Evolutionary conservation across 2,888 invertebrate species (phyloP), one percentile per base, ranked within the genome.

Genomic region (Aquatica leii): DNA sequence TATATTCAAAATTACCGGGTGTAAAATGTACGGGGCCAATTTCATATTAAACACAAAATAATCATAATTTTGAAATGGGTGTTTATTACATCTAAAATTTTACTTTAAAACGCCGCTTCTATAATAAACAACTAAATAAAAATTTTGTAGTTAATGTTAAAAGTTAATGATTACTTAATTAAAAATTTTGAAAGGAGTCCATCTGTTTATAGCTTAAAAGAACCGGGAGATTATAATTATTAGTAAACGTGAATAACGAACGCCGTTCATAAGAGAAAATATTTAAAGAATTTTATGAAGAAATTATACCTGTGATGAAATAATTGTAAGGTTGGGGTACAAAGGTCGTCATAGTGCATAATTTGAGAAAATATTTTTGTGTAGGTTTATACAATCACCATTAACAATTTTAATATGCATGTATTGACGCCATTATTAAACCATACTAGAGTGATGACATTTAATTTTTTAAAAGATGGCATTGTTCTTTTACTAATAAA

Each of bases 301-400:
- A 55, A 61, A 61, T 49, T 61, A 61, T 57, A 56, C 48, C 41
- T 35, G 35, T 62, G 62, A 62, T 62, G 57, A 62, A 57, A 62
- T 62, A 57, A 62, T 62, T 62, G 57, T 62, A 57, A 35, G 62
- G 43, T 49, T 53, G 52, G 48, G 35, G 56, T 53, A 40, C 56
- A 62, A 62, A 62, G 62, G 62, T 62, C 62, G 57, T 17, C 46
- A 24, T 37, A 46, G 46, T 52, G 48, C 52, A 48, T 43, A 56
- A 34, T 59, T 62, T 62, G 48, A 24, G 43, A 48, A 57, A 51
- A 62, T 31, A 20, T 41, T 17, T 20, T 14, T 1, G 31, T 37
- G 61, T 56, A 48, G 62, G 52, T 62, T 62, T 53, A 40, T 56
- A 48, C 61, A 56, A 62, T 62, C 56, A 61, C 41, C 56, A 51